Evolutionary conservation across 2,888 invertebrate species (phyloP).

Genomic region (Alviniconcha strummeri): DNA sequence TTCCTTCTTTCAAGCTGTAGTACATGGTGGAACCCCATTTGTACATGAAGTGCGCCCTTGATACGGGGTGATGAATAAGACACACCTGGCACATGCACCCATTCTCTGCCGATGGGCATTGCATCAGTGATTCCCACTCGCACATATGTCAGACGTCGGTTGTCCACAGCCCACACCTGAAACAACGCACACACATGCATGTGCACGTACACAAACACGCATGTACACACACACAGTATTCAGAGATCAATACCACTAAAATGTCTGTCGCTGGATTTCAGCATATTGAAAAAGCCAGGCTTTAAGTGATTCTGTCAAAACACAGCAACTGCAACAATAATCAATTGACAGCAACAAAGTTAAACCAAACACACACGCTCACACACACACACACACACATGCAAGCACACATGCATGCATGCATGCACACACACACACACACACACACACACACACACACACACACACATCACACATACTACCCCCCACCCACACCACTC

Average conservation of each 20-base stretch:
- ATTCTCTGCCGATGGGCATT: constrained; percentile 76
- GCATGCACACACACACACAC: no score
- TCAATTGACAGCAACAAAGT: background rate
- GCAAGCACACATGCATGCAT: no score
- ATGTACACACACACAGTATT: background rate
- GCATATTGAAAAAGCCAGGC: no score
- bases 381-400: background rate
- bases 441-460: no score
- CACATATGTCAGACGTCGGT: constrained; percentile 74
- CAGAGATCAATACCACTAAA: background rate
- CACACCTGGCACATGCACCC: constrained; percentile 75
- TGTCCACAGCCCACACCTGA: constrained; percentile 77
- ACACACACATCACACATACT: no score
- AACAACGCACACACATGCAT: constrained; percentile 13
- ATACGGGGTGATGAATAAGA: background rate
- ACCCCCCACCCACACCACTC: no score
- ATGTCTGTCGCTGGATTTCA: no score
- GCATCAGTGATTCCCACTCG: constrained; percentile 75
- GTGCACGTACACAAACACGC: background rate
- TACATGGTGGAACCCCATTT: no score
- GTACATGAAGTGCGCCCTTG: no score
- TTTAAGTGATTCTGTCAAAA: no score
- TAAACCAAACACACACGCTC: background rate
- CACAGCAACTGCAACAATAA: no score
- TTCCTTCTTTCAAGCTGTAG: no score